phyloP scores from a whole-genome alignment of 2,888 invertebrate genomes.

The Polylopha cassiicola region DNA sequence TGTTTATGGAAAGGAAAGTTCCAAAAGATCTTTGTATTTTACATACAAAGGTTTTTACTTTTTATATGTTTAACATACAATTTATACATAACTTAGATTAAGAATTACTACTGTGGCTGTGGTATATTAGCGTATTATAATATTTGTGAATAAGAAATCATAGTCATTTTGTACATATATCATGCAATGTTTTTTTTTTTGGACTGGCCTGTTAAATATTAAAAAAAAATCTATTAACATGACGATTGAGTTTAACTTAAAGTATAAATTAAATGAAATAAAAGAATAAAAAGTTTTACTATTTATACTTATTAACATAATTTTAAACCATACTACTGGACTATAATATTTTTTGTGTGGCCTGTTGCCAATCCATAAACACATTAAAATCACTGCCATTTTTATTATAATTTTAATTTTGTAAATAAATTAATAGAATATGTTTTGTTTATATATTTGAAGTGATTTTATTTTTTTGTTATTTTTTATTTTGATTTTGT shows the following conservation, averaged over 20 bases:
- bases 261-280: too few species aligned
- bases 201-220: too few species aligned
- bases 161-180: slow-evolving; percentile 40
- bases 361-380: too few species aligned
- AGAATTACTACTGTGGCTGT: slow-evolving; percentile 62
- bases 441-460: slow-evolving; percentile 14
- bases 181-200: background rate
- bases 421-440: too few species aligned
- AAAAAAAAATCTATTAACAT: too few species aligned
- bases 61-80: slow-evolving; percentile 17
- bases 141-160: slow-evolving; percentile 51
- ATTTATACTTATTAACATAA: too few species aligned
- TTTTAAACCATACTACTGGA: too few species aligned
- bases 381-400: too few species aligned
- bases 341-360: too few species aligned
- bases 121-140: slow-evolving; percentile 43
- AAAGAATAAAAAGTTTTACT: too few species aligned
- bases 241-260: too few species aligned
- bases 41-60: slow-evolving; percentile 25
- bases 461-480: slow-evolving; percentile 24
- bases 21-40: slow-evolving; percentile 34
- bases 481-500: slow-evolving; percentile 26
- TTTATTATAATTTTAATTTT: too few species aligned
- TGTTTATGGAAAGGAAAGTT: slow-evolving; percentile 32
- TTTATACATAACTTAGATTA: slow-evolving; percentile 38